Base-by-base conservation (phyloP, 2,797 vertebrate species). In the Distichodus sexfasciatus region DNA sequence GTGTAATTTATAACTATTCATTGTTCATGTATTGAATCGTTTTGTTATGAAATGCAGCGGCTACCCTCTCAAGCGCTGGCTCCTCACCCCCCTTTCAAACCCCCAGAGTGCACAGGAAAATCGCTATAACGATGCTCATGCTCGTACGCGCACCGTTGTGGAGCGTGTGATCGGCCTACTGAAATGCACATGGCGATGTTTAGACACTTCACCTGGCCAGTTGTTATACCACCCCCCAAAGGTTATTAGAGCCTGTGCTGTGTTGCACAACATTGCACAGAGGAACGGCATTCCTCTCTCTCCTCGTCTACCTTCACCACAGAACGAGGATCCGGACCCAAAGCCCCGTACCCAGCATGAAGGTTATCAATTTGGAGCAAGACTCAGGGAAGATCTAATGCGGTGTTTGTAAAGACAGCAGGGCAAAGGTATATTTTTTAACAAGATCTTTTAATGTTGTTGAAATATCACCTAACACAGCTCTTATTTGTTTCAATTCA, bases 161-260 rank as follows among this genome's bases (percentile, higher is more conserved):
- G 65, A 72, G 64, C 23, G 53, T 6, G 33, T 35, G 24, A 64
- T 54, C 11, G 65, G 59, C 3, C 14, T 66, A 9, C 19, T 59
- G 35, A 66, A 70, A 24, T 44, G 53, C n/a, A n/a, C n/a, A n/a
- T n/a, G n/a, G n/a, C n/a, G n/a, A n/a, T n/a, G n/a, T n/a, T n/a
- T n/a, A n/a, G n/a, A n/a, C n/a, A n/a, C n/a, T n/a, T n/a, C n/a
- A n/a, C n/a, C n/a, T n/a, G n/a, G n/a, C n/a, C n/a, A n/a, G 41
- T 58, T 36, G 35, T 36, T 36, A 36, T 36, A 36, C 35, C 35
- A 36, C 35, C 35, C 33, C 33, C 33, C 3, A 35, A 35, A 35
- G 11, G 33, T 35, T n/a, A n/a, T n/a, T n/a, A n/a, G n/a, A n/a
- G 33, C 11, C 6, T 11, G 1, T 35, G 31, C 31, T 35, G 31